Conservation (phyloP, 2,888 invertebrate species). For the Habroteleia sp. region DNA sequence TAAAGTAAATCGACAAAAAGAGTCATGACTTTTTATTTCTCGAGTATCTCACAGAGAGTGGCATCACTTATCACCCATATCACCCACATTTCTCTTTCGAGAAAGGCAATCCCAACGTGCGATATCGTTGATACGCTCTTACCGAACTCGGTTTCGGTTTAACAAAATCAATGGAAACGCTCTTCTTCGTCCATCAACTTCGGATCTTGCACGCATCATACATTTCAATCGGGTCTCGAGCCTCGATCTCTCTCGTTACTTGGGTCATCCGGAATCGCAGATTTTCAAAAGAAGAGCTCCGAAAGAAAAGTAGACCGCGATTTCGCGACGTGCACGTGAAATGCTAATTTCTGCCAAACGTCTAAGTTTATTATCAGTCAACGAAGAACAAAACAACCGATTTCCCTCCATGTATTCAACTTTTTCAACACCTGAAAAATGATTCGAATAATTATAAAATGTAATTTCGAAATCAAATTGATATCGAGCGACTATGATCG, state of each 20-base stretch:
- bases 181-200: slow-evolving; percentile 47
- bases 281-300: slow-evolving; percentile 49
- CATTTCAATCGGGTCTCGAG: slow-evolving; percentile 40
- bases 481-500: too few species aligned
- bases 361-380: too few species aligned
- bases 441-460: too few species aligned
- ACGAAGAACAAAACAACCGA: slow-evolving; percentile 14
- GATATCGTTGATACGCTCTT: slow-evolving; percentile 57
- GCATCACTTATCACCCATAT: slow-evolving; percentile 58
- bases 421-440: neutral
- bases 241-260: slow-evolving; percentile 59
- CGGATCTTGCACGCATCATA: slow-evolving; percentile 21
- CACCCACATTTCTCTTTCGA: slow-evolving; percentile 59
- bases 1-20: neutral
- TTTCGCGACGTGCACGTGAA: slow-evolving; percentile 52
- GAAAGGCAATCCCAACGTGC: slow-evolving; percentile 43
- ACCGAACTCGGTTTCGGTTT: slow-evolving; percentile 53
- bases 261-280: slow-evolving; percentile 42
- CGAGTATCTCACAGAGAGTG: neutral
- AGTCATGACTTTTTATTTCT: neutral
- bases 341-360: slow-evolving; percentile 47
- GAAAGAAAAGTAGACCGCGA: slow-evolving; percentile 60
- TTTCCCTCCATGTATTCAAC: slow-evolving; percentile 12
- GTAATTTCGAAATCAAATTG: too few species aligned
- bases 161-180: slow-evolving; percentile 56